Base-by-base conservation (phyloP, 2,888 invertebrate genomes). In the Hecatera dysodea region DNA sequence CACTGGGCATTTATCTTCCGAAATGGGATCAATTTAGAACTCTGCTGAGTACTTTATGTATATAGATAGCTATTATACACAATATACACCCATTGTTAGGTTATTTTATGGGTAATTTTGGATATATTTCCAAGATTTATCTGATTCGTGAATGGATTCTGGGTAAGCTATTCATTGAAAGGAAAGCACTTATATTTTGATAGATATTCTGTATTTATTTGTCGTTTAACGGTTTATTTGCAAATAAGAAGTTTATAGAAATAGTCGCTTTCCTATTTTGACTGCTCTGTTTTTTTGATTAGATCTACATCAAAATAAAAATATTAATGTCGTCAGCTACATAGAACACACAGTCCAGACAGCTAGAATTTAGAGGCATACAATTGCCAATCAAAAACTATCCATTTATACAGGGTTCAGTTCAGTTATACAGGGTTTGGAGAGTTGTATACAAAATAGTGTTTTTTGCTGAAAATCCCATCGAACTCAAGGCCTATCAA, bases 1-100 rank as follows among this genome's bases (percentile, higher is more conserved):
- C 79, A 84, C 78, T 85, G 77, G 75, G 75, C 90, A 88, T 90
- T 91, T 89, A 88, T 92, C 91, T 89, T 80, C 56, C 76, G 75
- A 77, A 91, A 90, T 89, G 88, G 87, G 84, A 86, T 86, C 87
- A 83, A 89, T 90, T 90, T 88, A 77, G 72, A 72, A 77, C 79
- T 67, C 67, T 79, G 69, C 44, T 53, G 67, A 73, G 67, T 77
- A 70, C 75, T 80, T 80, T 78, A 79, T 80, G 65, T 61, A 73
- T 66, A 63, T 76, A 59, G 46, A 66, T 67, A 53, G 71, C 72
- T 72, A 74, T 74, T 73, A 66, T 59, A 67, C 52, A 67, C 36
- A 74, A 72, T 72, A 66, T 61, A 67, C 53, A 63, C 36, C 59
- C 55, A 70, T 71, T 72, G 72, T 46, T 68, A 44, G 63, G 60